These are phyloP conservation scores for Pseudonaja textilis DNA, from an alignment of 2,113 vertebrate genomes.

Conservation along the genomic window DNA sequence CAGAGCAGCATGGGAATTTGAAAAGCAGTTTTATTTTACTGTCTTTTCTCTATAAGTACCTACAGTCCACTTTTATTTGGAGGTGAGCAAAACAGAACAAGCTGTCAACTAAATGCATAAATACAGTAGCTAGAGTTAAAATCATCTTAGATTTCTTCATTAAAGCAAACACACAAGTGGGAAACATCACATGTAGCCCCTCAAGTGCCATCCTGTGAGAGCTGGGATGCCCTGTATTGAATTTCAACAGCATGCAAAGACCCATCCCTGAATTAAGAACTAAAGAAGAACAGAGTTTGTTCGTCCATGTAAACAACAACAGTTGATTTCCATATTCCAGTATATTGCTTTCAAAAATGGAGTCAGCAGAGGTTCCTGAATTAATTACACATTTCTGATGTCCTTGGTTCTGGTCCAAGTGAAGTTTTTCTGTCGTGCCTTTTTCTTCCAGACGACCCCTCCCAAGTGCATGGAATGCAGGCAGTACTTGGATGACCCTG, in stretches of 20 bases:
- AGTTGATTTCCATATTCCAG: neutral
- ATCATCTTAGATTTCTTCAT: neutral
- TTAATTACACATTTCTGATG: neutral
- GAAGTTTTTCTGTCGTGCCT: fast-evolving
- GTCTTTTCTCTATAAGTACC: neutral
- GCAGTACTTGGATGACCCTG: slow-evolving; percentile 90
- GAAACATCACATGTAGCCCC: neutral
- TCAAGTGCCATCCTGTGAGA: neutral
- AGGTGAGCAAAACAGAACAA: neutral
- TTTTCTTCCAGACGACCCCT: slow-evolving; percentile 73
- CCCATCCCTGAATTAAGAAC: neutral
- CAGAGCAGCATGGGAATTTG: neutral
- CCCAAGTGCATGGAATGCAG: slow-evolving; percentile 87
- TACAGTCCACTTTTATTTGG: neutral
- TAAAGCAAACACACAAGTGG: neutral
- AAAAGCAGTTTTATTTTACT: neutral
- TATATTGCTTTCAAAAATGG: neutral
- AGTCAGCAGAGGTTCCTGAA: neutral
- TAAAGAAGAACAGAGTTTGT: neutral
- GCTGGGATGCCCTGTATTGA: neutral
- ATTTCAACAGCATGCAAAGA: neutral
- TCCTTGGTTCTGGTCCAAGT: neutral
- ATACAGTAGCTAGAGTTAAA: neutral
- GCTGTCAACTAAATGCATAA: neutral
- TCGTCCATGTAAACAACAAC: neutral